Base-by-base conservation (phyloP, 2,113 vertebrate species). In the Heterotis niloticus region DNA sequence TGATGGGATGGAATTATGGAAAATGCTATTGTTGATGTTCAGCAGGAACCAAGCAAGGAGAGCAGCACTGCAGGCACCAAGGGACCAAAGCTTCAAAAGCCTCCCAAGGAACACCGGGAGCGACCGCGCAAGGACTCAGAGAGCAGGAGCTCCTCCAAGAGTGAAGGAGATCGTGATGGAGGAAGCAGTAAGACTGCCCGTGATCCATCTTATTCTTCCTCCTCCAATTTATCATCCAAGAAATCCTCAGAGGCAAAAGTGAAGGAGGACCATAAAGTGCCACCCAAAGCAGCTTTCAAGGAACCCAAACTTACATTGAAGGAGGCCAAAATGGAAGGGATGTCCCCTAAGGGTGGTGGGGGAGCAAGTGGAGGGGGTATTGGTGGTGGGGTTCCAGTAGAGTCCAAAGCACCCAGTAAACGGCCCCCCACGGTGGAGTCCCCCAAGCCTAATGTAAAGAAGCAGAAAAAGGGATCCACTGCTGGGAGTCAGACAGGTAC, bases 261-360 rank as follows among this genome's bases (percentile, higher is more conserved):
- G 78, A 98, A 96, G 88, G 96, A 99, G 76, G 96, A 98, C 85
- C 87, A 86, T 5, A 98, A 97, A 87, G 93, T 93, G 10, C 86
- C 94, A 7, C 94, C 95, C 81, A 99, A 98, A 92, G 96, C 95
- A 0, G 96, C 96, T 5, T 98, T 98, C 89, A 99, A 99, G 90
- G 98, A 98, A 89, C 97, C 97, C 82, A 99, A 98, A 87, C 92
- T 96, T 88, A 94, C 96, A 0, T 87, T 97, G 86, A 99, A 98
- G 93, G 98, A 98, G 86, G 90, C 94, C 86, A 99, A 98, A 90
- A 90, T 95, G 88, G 97, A 99, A 82, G 94, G 95, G 82, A 90
- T 93, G 88, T 98, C 96, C 70, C 96, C 96, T 0, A 99, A 99
- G 86, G 96, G 96, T 9, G 95, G 93, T 0, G 94, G 94, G 0